Base-by-base conservation (phyloP, 2,888 invertebrate species). In the Syritta pipiens region DNA sequence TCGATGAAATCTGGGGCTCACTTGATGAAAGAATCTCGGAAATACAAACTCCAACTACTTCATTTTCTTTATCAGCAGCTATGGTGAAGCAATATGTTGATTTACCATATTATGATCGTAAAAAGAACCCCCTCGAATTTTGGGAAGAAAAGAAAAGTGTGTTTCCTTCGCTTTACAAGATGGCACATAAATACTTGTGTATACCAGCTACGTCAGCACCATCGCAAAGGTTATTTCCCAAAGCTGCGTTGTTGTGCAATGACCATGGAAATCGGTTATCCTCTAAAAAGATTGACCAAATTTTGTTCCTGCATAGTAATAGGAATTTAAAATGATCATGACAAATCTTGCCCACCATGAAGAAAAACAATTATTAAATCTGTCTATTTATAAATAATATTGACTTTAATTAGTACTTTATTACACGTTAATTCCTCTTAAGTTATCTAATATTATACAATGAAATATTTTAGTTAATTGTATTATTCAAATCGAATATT, bases 371-470 rank as follows among this genome's bases (percentile, higher is more conserved):
- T 3, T 24, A 0, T 32, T 44, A 67, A 48, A 40, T 60, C 40
- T 51, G 44, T 57, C 62, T 79, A 74, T 57, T 72, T 74, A 79
- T 79, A 79, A 77, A 77, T 77, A 65, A 65, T 65, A 59, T 72
- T 77, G 77, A 77, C 48, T 77, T 77, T 77, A 77, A 71, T 75
- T 60, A 62, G 67, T 77, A 71, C 40, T 77, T 72, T 72, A 67
- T 77, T 77, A 72, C 72, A 77, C 72, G 14, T 55, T 65, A 44
- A 59, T 35, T 57, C 49, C 26, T 51, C 72, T 77, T 77, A 77
- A 51, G 57, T 62, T 72, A 57, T 55, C 62, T 79, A 74, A 68
- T 79, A 67, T 68, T 68, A 72, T 74, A 79, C 79, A 79, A 48
- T 53, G 30, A 53, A 57, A 26, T 55, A 49, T 48, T 60, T 77